These are phyloP conservation scores for Lithobates sylvaticus DNA, from an alignment of 2,797 vertebrate genomes.

Conservation along the genomic window DNA sequence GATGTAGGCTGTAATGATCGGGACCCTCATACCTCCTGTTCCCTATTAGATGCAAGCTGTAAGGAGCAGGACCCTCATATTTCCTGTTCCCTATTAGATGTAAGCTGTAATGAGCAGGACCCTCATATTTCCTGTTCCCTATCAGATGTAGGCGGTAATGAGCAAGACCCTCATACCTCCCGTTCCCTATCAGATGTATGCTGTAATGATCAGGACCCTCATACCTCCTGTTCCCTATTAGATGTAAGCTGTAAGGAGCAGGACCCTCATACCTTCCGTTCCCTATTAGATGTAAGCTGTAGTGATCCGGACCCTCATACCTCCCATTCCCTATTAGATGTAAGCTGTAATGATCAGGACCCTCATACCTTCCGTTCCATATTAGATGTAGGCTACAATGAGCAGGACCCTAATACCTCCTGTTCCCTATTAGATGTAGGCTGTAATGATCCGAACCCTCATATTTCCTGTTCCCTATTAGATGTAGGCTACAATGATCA, in stretches of 20 bases:
- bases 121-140: neutral
- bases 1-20: no score
- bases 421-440: no score
- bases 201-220: neutral
- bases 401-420: no score
- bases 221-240: neutral
- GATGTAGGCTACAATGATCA: neutral
- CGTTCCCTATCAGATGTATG: neutral
- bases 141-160: neutral
- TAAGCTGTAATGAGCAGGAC: neutral
- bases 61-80: no score
- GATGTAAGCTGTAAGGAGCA: neutral
- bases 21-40: no score
- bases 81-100: no score
- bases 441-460: no score
- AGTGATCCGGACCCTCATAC: no score
- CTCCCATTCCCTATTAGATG: no score
- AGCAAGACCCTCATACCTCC: neutral
- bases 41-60: no score
- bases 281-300: neutral
- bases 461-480: neutral
- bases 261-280: neutral
- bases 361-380: neutral
- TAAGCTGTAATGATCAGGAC: no score
- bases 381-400: neutral